A percentile compares a stretch with the other conserved stretches of the same genome.
Evolutionary conservation across 2,888 invertebrate species (phyloP).

Genomic region (Galerucella nymphaeae): DNA sequence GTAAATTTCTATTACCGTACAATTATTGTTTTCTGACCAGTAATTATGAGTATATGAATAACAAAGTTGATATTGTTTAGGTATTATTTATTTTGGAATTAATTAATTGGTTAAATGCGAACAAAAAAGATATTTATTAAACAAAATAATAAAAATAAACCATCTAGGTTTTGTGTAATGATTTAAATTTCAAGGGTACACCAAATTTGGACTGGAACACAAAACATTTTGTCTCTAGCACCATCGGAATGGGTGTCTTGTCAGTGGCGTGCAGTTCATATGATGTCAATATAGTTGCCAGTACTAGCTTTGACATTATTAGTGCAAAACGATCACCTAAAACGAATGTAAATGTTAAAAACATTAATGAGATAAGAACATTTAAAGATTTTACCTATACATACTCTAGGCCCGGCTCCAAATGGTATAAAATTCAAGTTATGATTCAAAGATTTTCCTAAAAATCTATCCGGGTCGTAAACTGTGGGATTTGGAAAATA

Average conservation of each 20-base stretch:
- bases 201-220: conserved; percentile 45
- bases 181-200: conserved; percentile 43
- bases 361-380: no score
- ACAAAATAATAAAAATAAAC: no score
- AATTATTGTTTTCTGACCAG: no score
- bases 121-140: no score
- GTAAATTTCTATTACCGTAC: no score
- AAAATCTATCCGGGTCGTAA: conserved; percentile 51
- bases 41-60: no score
- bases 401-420: conserved; percentile 59
- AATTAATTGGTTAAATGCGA: no score
- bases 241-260: conserved; percentile 46
- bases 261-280: conserved; percentile 41
- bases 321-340: conserved; percentile 49
- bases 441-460: conserved; percentile 37
- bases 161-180: not conserved
- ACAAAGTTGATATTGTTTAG: no score
- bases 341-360: conserved; percentile 25
- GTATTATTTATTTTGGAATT: no score
- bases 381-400: conserved; percentile 55
- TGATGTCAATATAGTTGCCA: conserved; percentile 44
- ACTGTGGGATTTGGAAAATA: conserved; percentile 56
- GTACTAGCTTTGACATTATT: conserved; percentile 43
- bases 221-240: conserved; percentile 46
- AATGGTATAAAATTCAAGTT: conserved; percentile 53